These are phyloP conservation scores for Biston stratarius DNA, from an alignment of 2,888 invertebrate genomes.

Conservation along the genomic window DNA sequence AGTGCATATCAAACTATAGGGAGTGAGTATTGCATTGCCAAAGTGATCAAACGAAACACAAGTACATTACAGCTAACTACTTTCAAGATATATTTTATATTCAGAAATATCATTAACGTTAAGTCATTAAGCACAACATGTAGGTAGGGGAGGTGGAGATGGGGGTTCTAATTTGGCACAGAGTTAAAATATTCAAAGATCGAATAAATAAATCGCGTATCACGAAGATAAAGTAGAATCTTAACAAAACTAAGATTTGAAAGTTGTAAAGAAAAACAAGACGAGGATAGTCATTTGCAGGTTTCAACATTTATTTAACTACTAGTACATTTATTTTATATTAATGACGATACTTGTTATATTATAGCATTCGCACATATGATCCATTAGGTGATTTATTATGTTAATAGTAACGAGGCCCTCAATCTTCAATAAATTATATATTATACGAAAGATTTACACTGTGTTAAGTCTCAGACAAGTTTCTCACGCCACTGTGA, in stretches of 20 bases:
- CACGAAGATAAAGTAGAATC: slow-evolving; percentile 9
- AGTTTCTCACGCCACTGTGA: slow-evolving; percentile 2
- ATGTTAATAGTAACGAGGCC: slow-evolving; percentile 43
- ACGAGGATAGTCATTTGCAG: slow-evolving; percentile 50
- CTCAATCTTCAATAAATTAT: slow-evolving; percentile 22
- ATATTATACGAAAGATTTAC: slow-evolving; percentile 32
- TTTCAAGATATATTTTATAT: slow-evolving; percentile 71
- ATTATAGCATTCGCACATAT: slow-evolving; percentile 37
- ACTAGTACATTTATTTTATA: slow-evolving; percentile 45
- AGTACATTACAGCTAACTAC: slow-evolving; percentile 82
- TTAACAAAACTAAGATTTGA: slow-evolving; percentile 20
- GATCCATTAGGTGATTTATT: slow-evolving; percentile 36
- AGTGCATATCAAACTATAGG: slow-evolving; percentile 82
- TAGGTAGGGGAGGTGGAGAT: slow-evolving; percentile 50
- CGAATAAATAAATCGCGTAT: slow-evolving; percentile 15
- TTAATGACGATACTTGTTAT: slow-evolving; percentile 37
- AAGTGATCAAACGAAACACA: slow-evolving; percentile 76
- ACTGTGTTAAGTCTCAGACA: slow-evolving; percentile 32
- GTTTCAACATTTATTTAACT: slow-evolving; percentile 49
- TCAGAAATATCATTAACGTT: slow-evolving; percentile 67
- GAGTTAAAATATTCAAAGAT: slow-evolving; percentile 46
- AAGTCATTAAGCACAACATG: slow-evolving; percentile 58
- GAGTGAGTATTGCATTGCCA: slow-evolving; percentile 76
- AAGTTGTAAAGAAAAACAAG: slow-evolving; percentile 37
- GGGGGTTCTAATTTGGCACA: slow-evolving; percentile 81